Conservation (phyloP, 1,140 invertebrate species). For the Nomia melanderi region DNA sequence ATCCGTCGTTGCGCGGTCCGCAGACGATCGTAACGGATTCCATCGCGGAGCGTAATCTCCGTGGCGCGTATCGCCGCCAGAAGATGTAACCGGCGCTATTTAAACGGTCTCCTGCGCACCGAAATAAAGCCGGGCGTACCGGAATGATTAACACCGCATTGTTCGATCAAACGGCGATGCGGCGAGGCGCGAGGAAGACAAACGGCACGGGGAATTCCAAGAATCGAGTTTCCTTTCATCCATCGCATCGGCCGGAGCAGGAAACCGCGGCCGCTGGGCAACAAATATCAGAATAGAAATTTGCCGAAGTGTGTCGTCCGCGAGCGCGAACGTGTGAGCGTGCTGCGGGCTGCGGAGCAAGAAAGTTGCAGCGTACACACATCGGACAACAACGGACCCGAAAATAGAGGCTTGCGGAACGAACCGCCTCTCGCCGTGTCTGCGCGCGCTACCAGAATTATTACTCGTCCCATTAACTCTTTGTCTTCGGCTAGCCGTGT, state of each 20-base stretch:
- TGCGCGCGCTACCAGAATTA: conserved; percentile 1
- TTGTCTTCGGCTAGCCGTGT: background rate
- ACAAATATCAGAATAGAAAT: conserved; percentile 15
- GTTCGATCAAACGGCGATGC: background rate
- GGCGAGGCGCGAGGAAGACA: background rate
- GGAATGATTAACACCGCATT: conserved; percentile 29
- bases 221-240: background rate
- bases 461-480: conserved; percentile 12
- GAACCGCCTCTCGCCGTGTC: background rate
- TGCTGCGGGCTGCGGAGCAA: background rate
- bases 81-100: background rate
- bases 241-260: background rate
- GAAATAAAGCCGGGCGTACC: conserved; percentile 10
- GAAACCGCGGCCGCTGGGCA: background rate
- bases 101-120: background rate
- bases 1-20: background rate
- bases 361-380: conserved; percentile 6
- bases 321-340: too few relatives aligned
- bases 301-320: background rate
- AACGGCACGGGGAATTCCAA: conserved; percentile 1
- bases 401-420: conserved; percentile 19
- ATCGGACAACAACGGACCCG: conserved; percentile 19
- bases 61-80: background rate
- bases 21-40: background rate
- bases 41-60: background rate